phyloP scores from a whole-genome alignment of 1,140 invertebrate genomes.

The Lepidurus arcticus region DNA sequence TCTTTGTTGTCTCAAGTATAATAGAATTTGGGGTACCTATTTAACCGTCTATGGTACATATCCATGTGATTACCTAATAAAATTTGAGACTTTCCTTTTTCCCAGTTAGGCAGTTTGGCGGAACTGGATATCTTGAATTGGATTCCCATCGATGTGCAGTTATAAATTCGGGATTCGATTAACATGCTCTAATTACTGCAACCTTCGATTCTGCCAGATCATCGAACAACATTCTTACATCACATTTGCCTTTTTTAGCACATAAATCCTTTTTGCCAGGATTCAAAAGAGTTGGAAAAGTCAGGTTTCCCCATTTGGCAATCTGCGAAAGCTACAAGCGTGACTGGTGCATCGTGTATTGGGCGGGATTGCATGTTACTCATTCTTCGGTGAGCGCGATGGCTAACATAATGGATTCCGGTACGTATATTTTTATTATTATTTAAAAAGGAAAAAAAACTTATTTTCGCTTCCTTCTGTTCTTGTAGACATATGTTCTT shows the following conservation, averaged over 20 bases:
- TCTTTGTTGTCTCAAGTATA: slow-evolving; percentile 3
- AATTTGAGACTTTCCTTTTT: background rate
- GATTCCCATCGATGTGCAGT: background rate
- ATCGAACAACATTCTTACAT: background rate
- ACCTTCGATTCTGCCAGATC: background rate
- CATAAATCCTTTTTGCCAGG: background rate
- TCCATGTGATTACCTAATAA: slow-evolving; percentile 5
- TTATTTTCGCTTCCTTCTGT: background rate
- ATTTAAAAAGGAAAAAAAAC: background rate
- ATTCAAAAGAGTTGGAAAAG: too few species aligned
- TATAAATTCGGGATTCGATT: background rate
- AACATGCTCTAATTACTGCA: background rate
- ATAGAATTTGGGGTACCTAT: background rate
- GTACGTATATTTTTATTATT: background rate
- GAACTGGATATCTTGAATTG: background rate
- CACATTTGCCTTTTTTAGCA: background rate
- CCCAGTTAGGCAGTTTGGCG: background rate
- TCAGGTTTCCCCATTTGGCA: too few species aligned
- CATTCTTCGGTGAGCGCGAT: background rate
- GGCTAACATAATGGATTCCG: too few species aligned
- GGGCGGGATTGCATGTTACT: slow-evolving; percentile 2
- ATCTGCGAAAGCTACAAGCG: background rate
- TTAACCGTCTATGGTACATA: background rate
- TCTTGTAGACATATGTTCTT: background rate
- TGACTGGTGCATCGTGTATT: background rate